Conservation (phyloP, 1,140 invertebrate species). For the Chironomus striatipennis region DNA sequence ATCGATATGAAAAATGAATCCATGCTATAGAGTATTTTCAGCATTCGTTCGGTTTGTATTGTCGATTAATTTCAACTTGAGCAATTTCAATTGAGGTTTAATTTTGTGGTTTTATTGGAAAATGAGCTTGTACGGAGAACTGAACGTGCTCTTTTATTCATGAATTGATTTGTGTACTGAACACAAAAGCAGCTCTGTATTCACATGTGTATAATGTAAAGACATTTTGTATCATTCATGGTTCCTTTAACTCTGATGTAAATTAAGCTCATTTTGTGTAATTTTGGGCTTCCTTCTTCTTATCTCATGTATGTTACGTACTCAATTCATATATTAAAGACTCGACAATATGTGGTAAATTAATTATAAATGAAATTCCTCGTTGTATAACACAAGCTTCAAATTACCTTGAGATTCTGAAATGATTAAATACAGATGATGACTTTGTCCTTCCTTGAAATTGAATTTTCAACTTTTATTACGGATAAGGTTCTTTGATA, state of each 20-base stretch:
- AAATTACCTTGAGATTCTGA: no score
- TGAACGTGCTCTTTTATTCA: no score
- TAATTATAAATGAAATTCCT: neutral
- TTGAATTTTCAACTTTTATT: no score
- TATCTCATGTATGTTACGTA: neutral
- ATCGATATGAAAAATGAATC: no score
- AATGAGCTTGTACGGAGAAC: neutral
- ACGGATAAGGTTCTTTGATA: no score
- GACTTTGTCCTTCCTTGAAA: no score
- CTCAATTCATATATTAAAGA: neutral
- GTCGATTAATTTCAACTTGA: conserved; percentile 13
- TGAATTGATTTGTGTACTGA: no score
- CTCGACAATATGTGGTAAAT: conserved; percentile 1
- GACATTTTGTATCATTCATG: neutral
- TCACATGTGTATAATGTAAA: no score
- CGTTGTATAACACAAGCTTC: no score
- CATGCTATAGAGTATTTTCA: neutral
- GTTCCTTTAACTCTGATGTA: conserved; percentile 6
- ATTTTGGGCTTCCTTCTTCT: neutral
- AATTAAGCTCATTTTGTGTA: conserved; percentile 9
- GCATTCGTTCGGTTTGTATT: neutral
- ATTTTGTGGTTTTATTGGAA: conserved; percentile 1
- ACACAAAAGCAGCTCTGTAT: no score
- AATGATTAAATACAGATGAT: no score
- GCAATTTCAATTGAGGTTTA: conserved; percentile 2